Evolutionary conservation across 2,797 vertebrate genomes (phyloP).

Genomic region (Lacerta agilis): DNA sequence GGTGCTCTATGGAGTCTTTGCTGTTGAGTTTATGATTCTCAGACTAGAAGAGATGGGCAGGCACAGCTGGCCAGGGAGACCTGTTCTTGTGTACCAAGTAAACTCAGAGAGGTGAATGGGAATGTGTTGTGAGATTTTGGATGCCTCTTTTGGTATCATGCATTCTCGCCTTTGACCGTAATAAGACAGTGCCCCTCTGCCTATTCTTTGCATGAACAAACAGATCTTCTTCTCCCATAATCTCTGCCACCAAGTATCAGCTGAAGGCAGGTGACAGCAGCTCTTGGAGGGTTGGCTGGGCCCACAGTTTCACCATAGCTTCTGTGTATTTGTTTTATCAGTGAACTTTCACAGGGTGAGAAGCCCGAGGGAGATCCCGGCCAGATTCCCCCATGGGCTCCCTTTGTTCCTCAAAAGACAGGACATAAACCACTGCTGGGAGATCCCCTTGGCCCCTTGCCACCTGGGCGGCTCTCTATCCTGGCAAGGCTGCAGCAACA

Average conservation of each 20-base stretch:
- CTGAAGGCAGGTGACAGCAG: not conserved
- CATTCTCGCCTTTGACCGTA: not conserved
- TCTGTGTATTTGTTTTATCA: not conserved
- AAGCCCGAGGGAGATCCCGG: not conserved
- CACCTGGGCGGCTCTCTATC: constrained; percentile 18
- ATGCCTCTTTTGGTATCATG: not conserved
- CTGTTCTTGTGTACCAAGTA: not conserved
- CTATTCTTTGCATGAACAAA: not conserved
- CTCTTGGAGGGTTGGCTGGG: not conserved
- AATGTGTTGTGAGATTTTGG: not conserved
- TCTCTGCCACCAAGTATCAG: not conserved
- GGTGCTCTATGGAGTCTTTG: not conserved
- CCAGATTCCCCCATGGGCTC: too few species aligned
- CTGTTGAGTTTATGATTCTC: not conserved
- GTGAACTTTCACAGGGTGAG: not conserved
- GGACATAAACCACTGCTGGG: not conserved
- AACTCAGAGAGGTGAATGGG: not conserved
- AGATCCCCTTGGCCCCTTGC: not conserved
- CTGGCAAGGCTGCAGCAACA: constrained; percentile 38
- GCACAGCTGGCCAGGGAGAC: not conserved
- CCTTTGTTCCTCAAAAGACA: not conserved
- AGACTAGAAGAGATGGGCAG: not conserved
- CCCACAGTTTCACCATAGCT: not conserved
- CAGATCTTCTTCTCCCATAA: too few species aligned
- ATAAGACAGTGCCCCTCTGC: not conserved